These are phyloP conservation scores for Lagorchestes hirsutus DNA, from an alignment of 2,797 vertebrate genomes.

Conservation along the genomic window DNA sequence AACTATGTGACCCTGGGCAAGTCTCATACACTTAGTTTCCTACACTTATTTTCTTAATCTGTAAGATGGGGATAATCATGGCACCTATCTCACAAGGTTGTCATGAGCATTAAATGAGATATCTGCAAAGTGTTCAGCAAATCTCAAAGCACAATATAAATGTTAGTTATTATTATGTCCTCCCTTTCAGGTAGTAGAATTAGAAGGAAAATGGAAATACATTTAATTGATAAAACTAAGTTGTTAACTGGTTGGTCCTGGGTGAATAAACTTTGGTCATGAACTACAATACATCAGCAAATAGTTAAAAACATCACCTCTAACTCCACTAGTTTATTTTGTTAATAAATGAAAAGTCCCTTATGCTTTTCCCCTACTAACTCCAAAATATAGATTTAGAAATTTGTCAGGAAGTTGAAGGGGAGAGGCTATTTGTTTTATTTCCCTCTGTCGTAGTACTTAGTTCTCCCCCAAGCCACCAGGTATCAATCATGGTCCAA, in stretches of 20 bases:
- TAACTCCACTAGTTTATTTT: not conserved
- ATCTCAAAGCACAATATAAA: not conserved
- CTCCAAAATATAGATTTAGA: not conserved
- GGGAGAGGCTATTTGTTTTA: not conserved
- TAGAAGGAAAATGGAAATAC: not conserved
- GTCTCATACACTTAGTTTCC: not conserved
- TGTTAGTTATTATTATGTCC: not conserved
- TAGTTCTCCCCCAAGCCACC: conserved; percentile 15
- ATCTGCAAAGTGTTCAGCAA: not conserved
- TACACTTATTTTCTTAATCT: not conserved
- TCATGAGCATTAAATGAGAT: not conserved
- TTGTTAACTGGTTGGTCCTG: not conserved
- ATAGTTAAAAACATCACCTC: not conserved
- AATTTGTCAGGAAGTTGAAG: not conserved
- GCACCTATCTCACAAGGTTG: not conserved
- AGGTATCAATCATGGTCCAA: not conserved
- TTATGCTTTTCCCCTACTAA: not conserved
- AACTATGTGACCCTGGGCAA: not conserved
- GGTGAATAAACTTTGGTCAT: not conserved
- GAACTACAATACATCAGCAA: not conserved
- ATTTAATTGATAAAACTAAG: not conserved
- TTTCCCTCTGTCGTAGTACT: not conserved
- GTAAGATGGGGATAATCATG: not conserved
- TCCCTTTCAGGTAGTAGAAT: not conserved
- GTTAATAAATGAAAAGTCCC: not conserved